phyloP scores from a whole-genome alignment of 1,140 invertebrate genomes.

The Liolophura sinensis region DNA sequence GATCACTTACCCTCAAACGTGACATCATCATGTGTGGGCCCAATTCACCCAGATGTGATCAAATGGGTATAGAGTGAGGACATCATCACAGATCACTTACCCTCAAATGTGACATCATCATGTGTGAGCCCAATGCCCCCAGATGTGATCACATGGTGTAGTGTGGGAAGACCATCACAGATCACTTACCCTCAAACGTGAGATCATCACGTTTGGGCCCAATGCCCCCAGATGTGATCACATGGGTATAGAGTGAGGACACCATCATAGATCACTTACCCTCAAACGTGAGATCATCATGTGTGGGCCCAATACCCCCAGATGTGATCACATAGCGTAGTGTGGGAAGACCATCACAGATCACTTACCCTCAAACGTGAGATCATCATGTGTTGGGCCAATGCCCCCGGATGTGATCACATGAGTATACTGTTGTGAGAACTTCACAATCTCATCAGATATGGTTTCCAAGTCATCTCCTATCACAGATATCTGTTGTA shows the following conservation, averaged over 20 bases:
- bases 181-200: constrained; percentile 12
- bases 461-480: constrained; percentile 74
- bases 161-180: constrained; percentile 61
- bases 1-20: constrained; percentile 71
- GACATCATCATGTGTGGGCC: constrained; percentile 81
- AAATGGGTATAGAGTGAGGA: constrained; percentile 69
- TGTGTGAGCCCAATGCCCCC: constrained; percentile 82
- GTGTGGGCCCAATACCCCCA: too few relatives aligned
- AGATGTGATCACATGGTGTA: constrained; percentile 71
- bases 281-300: too few relatives aligned
- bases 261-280: constrained; percentile 13
- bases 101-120: constrained; percentile 79
- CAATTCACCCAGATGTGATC: constrained; percentile 73
- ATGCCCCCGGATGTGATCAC: constrained; percentile 82
- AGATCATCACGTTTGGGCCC: too few relatives aligned
- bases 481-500: constrained; percentile 71
- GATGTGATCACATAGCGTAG: too few relatives aligned
- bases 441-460: constrained; percentile 68
- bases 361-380: constrained; percentile 71
- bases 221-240: too few relatives aligned
- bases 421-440: constrained; percentile 66
- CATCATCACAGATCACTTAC: constrained; percentile 53
- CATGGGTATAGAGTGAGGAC: too few relatives aligned
- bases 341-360: too few relatives aligned
- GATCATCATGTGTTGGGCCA: constrained; percentile 84